These are phyloP conservation scores for Nezara viridula DNA, from an alignment of 2,888 invertebrate species.

Conservation along the genomic window DNA sequence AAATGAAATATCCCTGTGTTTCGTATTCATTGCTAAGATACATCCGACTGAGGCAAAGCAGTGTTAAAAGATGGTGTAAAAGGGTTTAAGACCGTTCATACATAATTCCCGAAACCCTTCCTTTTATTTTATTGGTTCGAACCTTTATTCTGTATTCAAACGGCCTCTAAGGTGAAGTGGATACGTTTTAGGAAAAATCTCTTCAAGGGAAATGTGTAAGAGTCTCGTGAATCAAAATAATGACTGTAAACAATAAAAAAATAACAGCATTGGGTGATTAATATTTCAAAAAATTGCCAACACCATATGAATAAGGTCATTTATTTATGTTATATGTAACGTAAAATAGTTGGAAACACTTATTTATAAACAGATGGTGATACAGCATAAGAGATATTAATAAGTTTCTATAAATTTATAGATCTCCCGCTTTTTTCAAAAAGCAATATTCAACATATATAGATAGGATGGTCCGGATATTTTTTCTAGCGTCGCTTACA, in stretches of 20 bases:
- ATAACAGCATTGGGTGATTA: no score
- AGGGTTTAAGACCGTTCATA: neutral
- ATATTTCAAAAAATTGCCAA: no score
- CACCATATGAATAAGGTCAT: no score
- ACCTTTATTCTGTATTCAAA: constrained; percentile 5
- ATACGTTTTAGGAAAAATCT: neutral
- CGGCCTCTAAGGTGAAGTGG: neutral
- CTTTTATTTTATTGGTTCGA: constrained; percentile 1
- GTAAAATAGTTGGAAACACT: no score
- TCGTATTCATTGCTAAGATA: neutral
- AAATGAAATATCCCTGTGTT: neutral
- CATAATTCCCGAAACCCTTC: neutral
- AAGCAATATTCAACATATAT: no score
- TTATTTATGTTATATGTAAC: no score
- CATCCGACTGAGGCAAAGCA: neutral
- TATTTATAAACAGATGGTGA: no score
- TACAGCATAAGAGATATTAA: no score
- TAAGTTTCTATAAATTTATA: no score
- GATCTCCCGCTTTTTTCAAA: no score
- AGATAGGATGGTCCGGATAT: neutral
- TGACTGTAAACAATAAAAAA: neutral
- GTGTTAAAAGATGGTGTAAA: neutral
- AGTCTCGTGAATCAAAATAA: neutral
- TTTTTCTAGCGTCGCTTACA: neutral
- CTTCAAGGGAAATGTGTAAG: neutral